A percentile compares a stretch with the other conserved stretches of the same genome.
Evolutionary conservation across 2,113 vertebrate species (phyloP).

Genomic region (Saimiri boliviensis): DNA sequence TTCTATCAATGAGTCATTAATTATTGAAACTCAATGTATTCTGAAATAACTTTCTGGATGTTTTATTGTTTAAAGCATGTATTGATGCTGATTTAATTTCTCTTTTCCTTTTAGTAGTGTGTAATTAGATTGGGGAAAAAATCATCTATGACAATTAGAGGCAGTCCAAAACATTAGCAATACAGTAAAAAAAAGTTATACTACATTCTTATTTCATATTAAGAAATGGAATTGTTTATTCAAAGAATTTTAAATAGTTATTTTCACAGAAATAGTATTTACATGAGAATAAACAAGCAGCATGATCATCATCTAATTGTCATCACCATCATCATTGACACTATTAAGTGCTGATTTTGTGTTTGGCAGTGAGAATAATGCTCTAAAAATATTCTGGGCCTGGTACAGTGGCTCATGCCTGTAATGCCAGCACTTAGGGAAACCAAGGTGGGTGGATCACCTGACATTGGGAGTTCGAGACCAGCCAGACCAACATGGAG

Average conservation of each 20-base stretch:
- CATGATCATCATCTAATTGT: neutral
- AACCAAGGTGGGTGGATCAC: too few species aligned
- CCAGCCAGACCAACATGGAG: too few species aligned
- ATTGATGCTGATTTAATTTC: conserved; percentile 60
- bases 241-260: neutral
- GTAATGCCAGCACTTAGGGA: too few species aligned
- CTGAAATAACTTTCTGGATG: conserved; percentile 60
- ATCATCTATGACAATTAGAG: conserved; percentile 41
- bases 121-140: conserved; percentile 23
- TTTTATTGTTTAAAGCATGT: conserved; percentile 75
- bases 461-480: too few species aligned
- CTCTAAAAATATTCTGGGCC: neutral
- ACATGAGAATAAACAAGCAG: neutral
- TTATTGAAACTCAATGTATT: conserved; percentile 60
- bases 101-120: neutral
- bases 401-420: too few species aligned
- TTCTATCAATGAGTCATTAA: neutral
- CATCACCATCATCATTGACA: neutral
- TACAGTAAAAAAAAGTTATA: neutral
- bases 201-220: neutral
- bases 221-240: conserved; percentile 23
- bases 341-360: neutral
- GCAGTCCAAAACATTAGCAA: neutral
- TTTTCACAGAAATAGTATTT: neutral
- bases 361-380: neutral